Base-by-base conservation (phyloP, 2,113 vertebrate genomes). In the Orthonyx spaldingii region DNA sequence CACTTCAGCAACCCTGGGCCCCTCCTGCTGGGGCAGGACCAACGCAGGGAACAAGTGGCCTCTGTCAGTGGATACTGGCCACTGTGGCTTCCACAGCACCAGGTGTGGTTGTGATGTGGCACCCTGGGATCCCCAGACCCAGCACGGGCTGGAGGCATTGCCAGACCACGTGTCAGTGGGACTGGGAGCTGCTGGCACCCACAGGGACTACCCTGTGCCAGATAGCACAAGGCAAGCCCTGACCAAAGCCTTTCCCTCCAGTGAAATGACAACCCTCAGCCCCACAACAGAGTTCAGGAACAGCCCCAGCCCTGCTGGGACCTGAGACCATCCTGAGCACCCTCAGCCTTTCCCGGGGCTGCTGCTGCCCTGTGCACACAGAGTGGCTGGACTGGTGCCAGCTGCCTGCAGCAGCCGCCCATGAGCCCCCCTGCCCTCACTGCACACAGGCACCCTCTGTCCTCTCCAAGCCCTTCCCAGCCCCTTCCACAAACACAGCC, bases 221-320 rank as follows among this genome's bases (percentile, higher is more conserved):
- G 93, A 75, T 96, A 98, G 97, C 97, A 95, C 94, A 96, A 46
- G 72, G 47, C 53, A 74, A 97, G 95, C 87, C 92, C 96, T 82
- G 97, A 98, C 93, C 97, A 96, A 97, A 86, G 91, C 97, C 97
- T 98, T 98, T 98, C 96, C 96, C 97, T 97, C 82, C 96, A 96
- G 97, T 97, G 96, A 98, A 98, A 98, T 77, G 94, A 94, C 95
- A 97, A 69, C 92, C 95, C 94, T 96, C 97, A 97, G 93, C 18
- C 33, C 27, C n/a, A 32, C 44, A 89, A 49, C 86, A 96, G 90
- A 95, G 93, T 94, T 63, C 24, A 33, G 74, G 63, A 52, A 52
- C 9, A 79, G 37, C 30, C 22, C 21, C 32, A 61, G 46, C 37
- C 35, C 33, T 53, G 44, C 52, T 14, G 11, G 49, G 42, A 76